These are phyloP conservation scores for Amphimallon solstitiale DNA, from an alignment of 2,888 invertebrate genomes.

Conservation along the genomic window DNA sequence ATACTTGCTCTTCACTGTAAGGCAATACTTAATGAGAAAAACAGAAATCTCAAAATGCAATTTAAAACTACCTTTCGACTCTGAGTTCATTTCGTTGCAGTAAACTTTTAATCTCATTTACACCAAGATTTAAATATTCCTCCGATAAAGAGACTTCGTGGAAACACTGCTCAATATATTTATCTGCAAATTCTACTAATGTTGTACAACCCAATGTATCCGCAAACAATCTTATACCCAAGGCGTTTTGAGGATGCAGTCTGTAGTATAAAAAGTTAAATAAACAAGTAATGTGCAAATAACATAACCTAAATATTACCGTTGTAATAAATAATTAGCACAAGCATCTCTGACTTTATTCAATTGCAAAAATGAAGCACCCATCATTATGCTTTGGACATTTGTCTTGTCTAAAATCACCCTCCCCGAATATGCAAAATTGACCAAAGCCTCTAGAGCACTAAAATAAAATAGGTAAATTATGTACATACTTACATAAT, in stretches of 20 bases:
- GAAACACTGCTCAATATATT: conserved; percentile 84
- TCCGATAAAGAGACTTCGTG: conserved; percentile 79
- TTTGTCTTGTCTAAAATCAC: conserved; percentile 81
- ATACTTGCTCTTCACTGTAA: conserved; percentile 80
- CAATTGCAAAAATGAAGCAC: conserved; percentile 84
- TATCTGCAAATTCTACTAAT: conserved; percentile 79
- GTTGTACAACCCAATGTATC: conserved; percentile 78
- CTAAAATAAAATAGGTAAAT: conserved; percentile 62
- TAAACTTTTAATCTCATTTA: conserved; percentile 74
- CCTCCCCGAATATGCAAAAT: conserved; percentile 86
- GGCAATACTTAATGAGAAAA: conserved; percentile 16
- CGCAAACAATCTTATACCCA: conserved; percentile 83
- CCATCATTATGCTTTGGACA: conserved; percentile 86
- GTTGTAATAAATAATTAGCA: conserved; percentile 80
- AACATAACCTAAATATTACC: conserved; percentile 60
- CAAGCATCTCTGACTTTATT: conserved; percentile 84
- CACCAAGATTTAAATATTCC: conserved; percentile 75
- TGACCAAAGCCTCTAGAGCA: conserved; percentile 82
- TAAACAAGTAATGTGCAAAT: neutral
- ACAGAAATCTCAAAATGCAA: neutral
- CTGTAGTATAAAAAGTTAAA: conserved; percentile 61
- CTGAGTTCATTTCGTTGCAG: conserved; percentile 81
- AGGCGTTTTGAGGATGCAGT: conserved; percentile 81
- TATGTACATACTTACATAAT: neutral
- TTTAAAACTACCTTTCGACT: conserved; percentile 65